Conservation (phyloP, 1,140 invertebrate species). For the Acromyrmex heyeri region DNA sequence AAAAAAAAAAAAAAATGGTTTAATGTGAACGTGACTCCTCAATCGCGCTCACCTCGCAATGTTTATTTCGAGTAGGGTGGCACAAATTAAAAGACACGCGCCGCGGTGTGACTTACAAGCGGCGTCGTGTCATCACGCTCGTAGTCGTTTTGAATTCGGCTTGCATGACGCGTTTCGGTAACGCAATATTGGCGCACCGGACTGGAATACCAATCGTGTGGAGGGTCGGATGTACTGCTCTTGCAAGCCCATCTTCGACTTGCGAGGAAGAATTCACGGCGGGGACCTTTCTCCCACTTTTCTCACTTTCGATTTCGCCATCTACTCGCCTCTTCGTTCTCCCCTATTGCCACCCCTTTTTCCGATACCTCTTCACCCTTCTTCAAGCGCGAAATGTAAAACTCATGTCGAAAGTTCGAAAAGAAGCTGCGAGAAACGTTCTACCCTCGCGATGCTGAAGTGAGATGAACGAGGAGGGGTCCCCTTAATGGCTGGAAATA, state of each 20-base stretch:
- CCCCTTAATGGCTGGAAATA: conserved; percentile 80
- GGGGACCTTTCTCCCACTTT: conserved; percentile 32
- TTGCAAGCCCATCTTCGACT: conserved; percentile 56
- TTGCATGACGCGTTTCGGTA: conserved; percentile 84
- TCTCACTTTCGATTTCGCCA: conserved; percentile 63
- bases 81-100: conserved; percentile 83
- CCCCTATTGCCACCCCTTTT: neutral
- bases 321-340: conserved; percentile 23
- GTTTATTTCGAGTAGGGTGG: conserved; percentile 65
- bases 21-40: conserved; percentile 40
- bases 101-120: conserved; percentile 82
- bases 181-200: conserved; percentile 85
- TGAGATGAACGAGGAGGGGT: conserved; percentile 54
- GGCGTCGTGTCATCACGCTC: conserved; percentile 70
- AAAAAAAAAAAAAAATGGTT: neutral
- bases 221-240: conserved; percentile 65
- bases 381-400: conserved; percentile 82
- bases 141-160: conserved; percentile 77
- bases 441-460: conserved; percentile 54
- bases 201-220: conserved; percentile 83
- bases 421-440: conserved; percentile 67
- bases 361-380: conserved; percentile 20
- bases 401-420: conserved; percentile 84
- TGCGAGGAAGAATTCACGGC: conserved; percentile 49
- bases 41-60: conserved; percentile 32